Evolutionary conservation across 2,113 vertebrate species (phyloP).

Genomic region (Chloropsis hardwickii): DNA sequence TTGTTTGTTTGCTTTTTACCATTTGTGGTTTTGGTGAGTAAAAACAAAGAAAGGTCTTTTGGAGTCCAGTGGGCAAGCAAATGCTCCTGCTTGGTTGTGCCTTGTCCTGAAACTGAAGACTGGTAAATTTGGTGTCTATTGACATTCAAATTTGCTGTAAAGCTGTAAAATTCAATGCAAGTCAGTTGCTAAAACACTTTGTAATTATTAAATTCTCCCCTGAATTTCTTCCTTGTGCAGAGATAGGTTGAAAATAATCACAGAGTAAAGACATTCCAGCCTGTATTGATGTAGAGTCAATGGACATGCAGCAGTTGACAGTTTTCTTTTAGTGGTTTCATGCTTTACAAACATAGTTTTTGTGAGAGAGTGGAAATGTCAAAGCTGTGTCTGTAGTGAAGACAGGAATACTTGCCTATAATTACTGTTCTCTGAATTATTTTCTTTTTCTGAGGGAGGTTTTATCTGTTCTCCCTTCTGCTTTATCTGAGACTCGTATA

Average conservation of each 20-base stretch:
- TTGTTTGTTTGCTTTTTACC: neutral
- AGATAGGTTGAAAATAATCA: neutral
- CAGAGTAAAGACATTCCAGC: neutral
- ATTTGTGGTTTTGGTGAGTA: neutral
- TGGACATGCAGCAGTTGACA: neutral
- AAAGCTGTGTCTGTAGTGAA: slow-evolving; percentile 5
- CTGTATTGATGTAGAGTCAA: neutral
- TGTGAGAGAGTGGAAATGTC: neutral
- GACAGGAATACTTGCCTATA: slow-evolving; percentile 14
- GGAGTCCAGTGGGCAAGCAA: neutral
- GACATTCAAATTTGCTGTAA: neutral
- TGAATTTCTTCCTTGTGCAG: neutral
- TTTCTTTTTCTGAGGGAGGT: neutral
- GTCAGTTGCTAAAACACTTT: neutral
- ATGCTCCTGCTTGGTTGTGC: neutral
- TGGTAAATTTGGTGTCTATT: neutral
- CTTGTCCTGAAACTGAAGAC: neutral
- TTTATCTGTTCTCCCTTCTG: neutral
- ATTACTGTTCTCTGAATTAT: neutral
- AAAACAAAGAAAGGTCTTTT: neutral
- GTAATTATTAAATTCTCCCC: neutral
- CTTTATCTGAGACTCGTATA: neutral
- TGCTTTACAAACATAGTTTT: neutral
- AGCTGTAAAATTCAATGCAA: neutral
- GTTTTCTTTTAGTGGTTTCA: neutral